Evolutionary conservation across 1,140 invertebrate genomes (phyloP), one percentile per base, ranked within the genome.

Genomic region (Zaprionus nigranus): DNA sequence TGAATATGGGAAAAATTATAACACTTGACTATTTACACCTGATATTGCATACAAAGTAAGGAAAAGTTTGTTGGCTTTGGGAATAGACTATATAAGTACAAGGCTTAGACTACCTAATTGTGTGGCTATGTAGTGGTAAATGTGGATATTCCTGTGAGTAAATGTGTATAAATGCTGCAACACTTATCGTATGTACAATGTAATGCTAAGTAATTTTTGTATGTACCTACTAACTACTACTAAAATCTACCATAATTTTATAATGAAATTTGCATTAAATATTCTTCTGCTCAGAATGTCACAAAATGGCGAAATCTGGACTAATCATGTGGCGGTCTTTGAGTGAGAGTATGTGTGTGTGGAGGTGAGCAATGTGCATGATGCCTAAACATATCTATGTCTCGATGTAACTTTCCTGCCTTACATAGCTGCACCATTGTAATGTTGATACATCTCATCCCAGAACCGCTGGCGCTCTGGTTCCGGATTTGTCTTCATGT

Each of bases 371-470:
- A 68, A 53, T 66, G 62, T 59, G 62, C 57, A 7, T 56, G 70
- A 66, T 53, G 56, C 56, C 28, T 57, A 66, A 57, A 57, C 53
- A 34, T 64, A 17, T 40, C n/a, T 46, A 28, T 77, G 20, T 75
- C 30, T 28, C 24, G 58, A 51, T 40, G 43, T 46, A 36, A 51
- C 12, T 53, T 38, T 68, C n/a, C 68, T 46, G 43, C n/a, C 43
- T 57, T 76, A 92, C 91, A 92, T 92, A 57, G 88, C 88, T 60
- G 78, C 82, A 71, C 91, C 91, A 76, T 92, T 92, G 51, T 92
- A 95, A 68, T 94, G 94, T 51, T 94, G 93, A 82, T 94, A 95
- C 30, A 95, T 93, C 85, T 94, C 93, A 82, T 95, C 94, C 94
- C 94, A 95, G 81, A 95, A 95, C 3, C 88, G 92, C 17, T 95